These are phyloP conservation scores for Callopanchax toddi DNA, from an alignment of 2,113 vertebrate genomes.

Conservation along the genomic window DNA sequence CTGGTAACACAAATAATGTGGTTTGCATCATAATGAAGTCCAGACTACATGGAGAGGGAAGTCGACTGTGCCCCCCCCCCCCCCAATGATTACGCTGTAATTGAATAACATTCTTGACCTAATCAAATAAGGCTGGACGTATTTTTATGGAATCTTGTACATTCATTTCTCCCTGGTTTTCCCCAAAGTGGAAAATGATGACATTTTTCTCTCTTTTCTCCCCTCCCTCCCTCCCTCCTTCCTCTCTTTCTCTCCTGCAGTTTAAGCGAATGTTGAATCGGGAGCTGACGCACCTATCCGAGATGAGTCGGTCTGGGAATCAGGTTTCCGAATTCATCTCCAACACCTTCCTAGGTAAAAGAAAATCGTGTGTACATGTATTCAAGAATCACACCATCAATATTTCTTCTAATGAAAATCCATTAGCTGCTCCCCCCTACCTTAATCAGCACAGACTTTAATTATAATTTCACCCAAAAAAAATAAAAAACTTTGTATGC, in stretches of 20 bases:
- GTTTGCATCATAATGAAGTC: conserved; percentile 39
- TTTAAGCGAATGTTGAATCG: conserved; percentile 97
- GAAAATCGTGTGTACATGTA: background rate
- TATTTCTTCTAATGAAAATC: background rate
- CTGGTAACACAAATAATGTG: conserved; percentile 36
- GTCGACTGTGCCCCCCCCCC: conserved; percentile 5
- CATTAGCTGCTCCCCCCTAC: no score
- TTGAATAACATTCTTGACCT: conserved; percentile 30
- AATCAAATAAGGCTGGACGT: conserved; percentile 19
- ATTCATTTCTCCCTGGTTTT: conserved; percentile 56
- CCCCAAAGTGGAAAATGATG: conserved; percentile 59
- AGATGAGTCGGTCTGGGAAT: conserved; percentile 95
- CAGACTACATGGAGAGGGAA: conserved; percentile 27
- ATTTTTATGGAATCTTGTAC: conserved; percentile 42
- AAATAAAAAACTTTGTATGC: background rate
- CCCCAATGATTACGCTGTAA: conserved; percentile 26
- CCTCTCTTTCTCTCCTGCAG: conserved; percentile 70
- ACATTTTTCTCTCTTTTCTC: conserved; percentile 24
- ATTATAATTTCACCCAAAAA: background rate
- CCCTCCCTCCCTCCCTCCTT: conserved; percentile 1
- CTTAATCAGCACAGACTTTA: background rate
- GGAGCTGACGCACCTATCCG: conserved; percentile 93
- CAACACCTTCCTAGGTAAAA: conserved; percentile 89
- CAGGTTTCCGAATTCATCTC: conserved; percentile 98
- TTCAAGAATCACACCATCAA: background rate